phyloP scores from a whole-genome alignment of 2,888 invertebrate species.

The Scaptomyza flava region DNA sequence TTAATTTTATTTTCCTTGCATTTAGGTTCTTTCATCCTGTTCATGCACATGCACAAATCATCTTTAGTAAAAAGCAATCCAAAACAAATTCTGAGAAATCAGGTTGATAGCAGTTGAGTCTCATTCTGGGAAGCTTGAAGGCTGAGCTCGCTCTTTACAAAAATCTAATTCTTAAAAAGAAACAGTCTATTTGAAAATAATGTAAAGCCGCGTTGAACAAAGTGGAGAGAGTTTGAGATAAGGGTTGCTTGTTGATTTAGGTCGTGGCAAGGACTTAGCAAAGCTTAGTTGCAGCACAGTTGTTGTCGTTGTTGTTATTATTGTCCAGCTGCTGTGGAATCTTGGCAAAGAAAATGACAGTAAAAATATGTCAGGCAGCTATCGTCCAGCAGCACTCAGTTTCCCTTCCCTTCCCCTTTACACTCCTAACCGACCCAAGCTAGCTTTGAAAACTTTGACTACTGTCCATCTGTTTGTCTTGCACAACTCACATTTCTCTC shows the following conservation, averaged over 20 bases:
- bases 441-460: slow-evolving; percentile 6
- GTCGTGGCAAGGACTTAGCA: slow-evolving; percentile 71
- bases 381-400: slow-evolving; percentile 31
- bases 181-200: slow-evolving; percentile 43
- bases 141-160: neutral
- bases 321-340: slow-evolving; percentile 38
- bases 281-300: slow-evolving; percentile 50
- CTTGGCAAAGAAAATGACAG: slow-evolving; percentile 59
- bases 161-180: slow-evolving; percentile 52
- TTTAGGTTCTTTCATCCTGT: no score
- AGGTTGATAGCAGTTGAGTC: neutral
- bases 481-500: neutral
- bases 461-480: slow-evolving; percentile 43
- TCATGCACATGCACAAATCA: neutral
- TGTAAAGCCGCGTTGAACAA: slow-evolving; percentile 19
- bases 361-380: slow-evolving; percentile 70
- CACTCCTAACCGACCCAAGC: neutral
- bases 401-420: slow-evolving; percentile 10
- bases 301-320: slow-evolving; percentile 18
- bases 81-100: neutral
- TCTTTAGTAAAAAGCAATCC: neutral
- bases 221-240: neutral
- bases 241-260: slow-evolving; percentile 64
- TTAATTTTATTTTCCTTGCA: neutral
- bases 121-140: neutral